A percentile compares a stretch with the other conserved stretches of the same genome.
These are phyloP conservation scores for Pitta sordida DNA, from an alignment of 2,113 vertebrate genomes.

Conservation along the genomic window DNA sequence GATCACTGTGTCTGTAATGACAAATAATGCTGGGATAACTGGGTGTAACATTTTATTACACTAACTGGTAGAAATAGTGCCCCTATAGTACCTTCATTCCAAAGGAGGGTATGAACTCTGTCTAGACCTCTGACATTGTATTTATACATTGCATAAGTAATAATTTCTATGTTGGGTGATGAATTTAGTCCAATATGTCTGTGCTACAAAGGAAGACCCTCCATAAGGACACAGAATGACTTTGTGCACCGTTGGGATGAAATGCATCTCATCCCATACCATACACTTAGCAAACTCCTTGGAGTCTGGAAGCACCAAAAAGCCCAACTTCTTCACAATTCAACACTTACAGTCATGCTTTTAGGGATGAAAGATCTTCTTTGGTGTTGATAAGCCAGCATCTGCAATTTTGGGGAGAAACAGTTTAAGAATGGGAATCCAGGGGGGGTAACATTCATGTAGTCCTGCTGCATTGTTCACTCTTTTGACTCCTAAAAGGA, in stretches of 20 bases:
- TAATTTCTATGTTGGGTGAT: not conserved
- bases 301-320: not conserved
- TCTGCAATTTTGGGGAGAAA: not conserved
- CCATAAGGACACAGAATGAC: not conserved
- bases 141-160: not conserved
- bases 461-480: not conserved
- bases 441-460: not conserved
- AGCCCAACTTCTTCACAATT: not conserved
- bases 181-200: not conserved
- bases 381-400: not conserved
- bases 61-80: not conserved
- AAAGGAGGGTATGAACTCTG: not conserved
- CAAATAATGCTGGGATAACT: not conserved
- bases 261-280: not conserved
- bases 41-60: not conserved
- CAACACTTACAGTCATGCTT: not conserved
- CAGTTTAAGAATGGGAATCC: not conserved
- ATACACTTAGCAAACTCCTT: not conserved
- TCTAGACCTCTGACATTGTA: not conserved
- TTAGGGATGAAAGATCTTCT: not conserved
- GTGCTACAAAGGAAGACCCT: not conserved
- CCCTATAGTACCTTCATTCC: not conserved
- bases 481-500: not conserved
- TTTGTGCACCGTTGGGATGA: not conserved
- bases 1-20: not conserved